These are phyloP conservation scores for Anoura caudifer DNA, from an alignment of 2,113 vertebrate species.

Conservation along the genomic window DNA sequence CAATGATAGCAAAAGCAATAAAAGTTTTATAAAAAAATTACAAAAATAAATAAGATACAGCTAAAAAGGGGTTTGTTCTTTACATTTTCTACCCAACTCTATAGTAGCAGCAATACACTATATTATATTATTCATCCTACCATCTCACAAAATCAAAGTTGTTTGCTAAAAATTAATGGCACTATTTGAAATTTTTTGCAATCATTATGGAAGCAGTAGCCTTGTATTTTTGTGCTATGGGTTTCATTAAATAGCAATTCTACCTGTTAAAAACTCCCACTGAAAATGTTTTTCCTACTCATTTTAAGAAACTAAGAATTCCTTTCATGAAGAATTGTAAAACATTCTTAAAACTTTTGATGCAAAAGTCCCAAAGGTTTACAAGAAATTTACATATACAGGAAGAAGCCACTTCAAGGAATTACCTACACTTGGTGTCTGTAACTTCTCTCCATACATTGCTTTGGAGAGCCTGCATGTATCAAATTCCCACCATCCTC, in stretches of 20 bases:
- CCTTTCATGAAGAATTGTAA: background rate
- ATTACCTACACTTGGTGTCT: background rate
- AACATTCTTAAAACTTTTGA: background rate
- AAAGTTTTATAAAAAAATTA: conserved; percentile 35
- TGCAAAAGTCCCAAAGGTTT: background rate
- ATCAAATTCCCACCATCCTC: background rate
- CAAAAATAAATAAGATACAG: background rate
- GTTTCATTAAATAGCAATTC: conserved; percentile 63
- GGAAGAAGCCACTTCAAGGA: background rate
- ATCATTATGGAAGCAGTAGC: conserved; percentile 66
- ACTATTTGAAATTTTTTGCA: conserved; percentile 63
- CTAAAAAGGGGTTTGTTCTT: background rate
- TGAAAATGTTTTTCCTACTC: background rate
- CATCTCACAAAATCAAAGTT: conserved; percentile 68
- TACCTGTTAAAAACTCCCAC: conserved; percentile 38
- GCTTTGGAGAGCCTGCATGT: background rate
- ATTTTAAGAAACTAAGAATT: conserved; percentile 12
- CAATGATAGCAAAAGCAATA: conserved; percentile 17
- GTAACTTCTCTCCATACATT: background rate
- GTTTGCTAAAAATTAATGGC: conserved; percentile 71
- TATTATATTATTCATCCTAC: conserved; percentile 54
- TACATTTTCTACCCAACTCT: background rate
- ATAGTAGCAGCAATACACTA: background rate
- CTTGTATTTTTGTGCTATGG: conserved; percentile 55
- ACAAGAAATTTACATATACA: background rate